phyloP scores from a whole-genome alignment of 2,113 vertebrate species.

The Oncorhynchus tshawytscha region DNA sequence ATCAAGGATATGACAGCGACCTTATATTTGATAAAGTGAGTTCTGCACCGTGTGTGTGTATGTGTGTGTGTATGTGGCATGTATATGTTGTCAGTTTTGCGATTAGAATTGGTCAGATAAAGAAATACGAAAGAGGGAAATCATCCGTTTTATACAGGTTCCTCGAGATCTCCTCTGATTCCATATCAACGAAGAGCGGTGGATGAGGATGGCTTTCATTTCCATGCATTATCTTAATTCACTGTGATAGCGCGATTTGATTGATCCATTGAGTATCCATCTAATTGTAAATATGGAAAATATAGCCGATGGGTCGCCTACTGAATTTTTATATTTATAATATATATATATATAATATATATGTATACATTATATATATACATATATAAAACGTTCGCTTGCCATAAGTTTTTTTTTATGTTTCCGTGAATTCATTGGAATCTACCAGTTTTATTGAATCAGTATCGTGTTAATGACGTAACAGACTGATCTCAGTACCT shows the following conservation, averaged over 20 bases:
- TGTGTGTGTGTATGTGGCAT: neutral
- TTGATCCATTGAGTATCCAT: neutral
- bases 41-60: constrained; percentile 16
- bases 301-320: neutral
- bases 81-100: neutral
- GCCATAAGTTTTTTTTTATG: neutral
- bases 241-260: too few relatives aligned
- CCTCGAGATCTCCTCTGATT: neutral
- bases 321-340: too few relatives aligned
- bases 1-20: neutral
- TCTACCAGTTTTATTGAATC: constrained; percentile 20
- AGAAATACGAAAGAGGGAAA: neutral
- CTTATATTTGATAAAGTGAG: constrained; percentile 39
- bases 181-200: neutral
- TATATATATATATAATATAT: too few relatives aligned
- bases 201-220: neutral
- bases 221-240: too few relatives aligned
- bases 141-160: neutral
- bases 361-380: too few relatives aligned
- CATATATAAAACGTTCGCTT: too few relatives aligned
- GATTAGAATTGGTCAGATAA: neutral
- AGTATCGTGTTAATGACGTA: constrained; percentile 41
- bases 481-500: constrained; percentile 47
- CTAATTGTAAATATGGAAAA: neutral
- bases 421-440: neutral